phyloP scores from a whole-genome alignment of 2,888 invertebrate species.

The Xestoiulus laeticollis region DNA sequence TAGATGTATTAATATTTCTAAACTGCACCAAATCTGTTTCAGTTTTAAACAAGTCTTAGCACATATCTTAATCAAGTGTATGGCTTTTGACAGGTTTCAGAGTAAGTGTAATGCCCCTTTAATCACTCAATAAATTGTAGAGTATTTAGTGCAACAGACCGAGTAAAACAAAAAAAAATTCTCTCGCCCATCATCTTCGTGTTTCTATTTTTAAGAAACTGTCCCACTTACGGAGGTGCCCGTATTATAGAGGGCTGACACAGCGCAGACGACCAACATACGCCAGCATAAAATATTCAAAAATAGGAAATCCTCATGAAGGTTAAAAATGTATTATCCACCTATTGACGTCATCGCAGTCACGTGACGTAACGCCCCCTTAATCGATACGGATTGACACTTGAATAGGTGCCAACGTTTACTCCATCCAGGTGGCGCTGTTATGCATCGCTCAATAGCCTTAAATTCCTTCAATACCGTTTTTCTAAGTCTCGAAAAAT shows the following conservation, averaged over 20 bases:
- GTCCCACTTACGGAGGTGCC: not conserved
- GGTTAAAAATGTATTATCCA: slow-evolving; percentile 5
- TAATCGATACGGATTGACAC: slow-evolving; percentile 3
- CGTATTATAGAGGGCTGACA: not conserved
- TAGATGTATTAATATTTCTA: no score
- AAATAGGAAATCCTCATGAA: slow-evolving; percentile 26
- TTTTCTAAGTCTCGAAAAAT: not conserved
- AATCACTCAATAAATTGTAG: not conserved
- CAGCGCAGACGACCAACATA: not conserved
- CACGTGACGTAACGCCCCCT: not conserved
- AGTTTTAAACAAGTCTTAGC: no score
- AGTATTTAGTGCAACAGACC: not conserved
- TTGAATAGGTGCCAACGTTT: slow-evolving; percentile 16
- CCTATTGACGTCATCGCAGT: not conserved
- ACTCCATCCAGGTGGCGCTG: not conserved
- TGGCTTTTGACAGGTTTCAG: no score
- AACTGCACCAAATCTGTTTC: no score
- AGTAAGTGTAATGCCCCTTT: no score
- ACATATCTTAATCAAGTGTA: no score
- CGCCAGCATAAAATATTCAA: not conserved
- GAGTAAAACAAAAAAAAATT: not conserved
- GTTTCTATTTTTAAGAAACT: not conserved
- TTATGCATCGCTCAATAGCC: no score
- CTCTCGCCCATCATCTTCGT: not conserved
- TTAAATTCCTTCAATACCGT: no score